Evolutionary conservation across 2,888 invertebrate species (phyloP).

Genomic region (Synanthedon andrenaeformis): DNA sequence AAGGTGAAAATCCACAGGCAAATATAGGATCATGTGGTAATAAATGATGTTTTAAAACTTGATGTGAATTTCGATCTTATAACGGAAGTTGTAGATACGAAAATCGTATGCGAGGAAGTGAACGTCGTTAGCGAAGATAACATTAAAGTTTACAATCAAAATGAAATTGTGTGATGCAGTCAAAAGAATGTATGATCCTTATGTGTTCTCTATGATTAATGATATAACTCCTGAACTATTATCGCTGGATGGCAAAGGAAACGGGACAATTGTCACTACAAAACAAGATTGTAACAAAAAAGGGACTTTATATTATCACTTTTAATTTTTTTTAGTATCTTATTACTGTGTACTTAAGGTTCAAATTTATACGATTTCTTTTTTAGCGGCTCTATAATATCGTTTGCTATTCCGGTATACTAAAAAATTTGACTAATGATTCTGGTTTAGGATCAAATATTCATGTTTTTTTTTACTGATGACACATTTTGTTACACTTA

Average conservation of each 20-base stretch:
- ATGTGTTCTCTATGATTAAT: slow-evolving; percentile 60
- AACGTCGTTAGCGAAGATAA: slow-evolving; percentile 37
- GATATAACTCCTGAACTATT: slow-evolving; percentile 54
- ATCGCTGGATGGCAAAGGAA: slow-evolving; percentile 44
- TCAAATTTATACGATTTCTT: slow-evolving; percentile 9
- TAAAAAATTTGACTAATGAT: slow-evolving; percentile 69
- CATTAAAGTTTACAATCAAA: slow-evolving; percentile 53
- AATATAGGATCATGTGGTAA: slow-evolving; percentile 53
- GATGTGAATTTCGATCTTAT: neutral
- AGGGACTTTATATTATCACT: slow-evolving; percentile 1
- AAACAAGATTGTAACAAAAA: slow-evolving; percentile 41
- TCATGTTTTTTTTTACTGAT: slow-evolving; percentile 49
- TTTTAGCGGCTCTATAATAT: neutral
- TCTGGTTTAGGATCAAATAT: slow-evolving; percentile 66
- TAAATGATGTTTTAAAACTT: slow-evolving; percentile 34
- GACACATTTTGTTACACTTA: slow-evolving; percentile 64
- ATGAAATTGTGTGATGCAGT: slow-evolving; percentile 48
- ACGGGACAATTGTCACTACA: slow-evolving; percentile 46
- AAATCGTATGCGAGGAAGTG: slow-evolving; percentile 15
- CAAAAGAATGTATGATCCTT: slow-evolving; percentile 47
- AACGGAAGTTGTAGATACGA: slow-evolving; percentile 11
- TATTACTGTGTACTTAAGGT: slow-evolving; percentile 19
- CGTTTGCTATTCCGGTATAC: slow-evolving; percentile 5
- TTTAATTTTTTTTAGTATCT: neutral
- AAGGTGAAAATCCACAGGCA: slow-evolving; percentile 66